phyloP scores from a whole-genome alignment of 1,140 invertebrate genomes.

The Odontomachus brunneus region DNA sequence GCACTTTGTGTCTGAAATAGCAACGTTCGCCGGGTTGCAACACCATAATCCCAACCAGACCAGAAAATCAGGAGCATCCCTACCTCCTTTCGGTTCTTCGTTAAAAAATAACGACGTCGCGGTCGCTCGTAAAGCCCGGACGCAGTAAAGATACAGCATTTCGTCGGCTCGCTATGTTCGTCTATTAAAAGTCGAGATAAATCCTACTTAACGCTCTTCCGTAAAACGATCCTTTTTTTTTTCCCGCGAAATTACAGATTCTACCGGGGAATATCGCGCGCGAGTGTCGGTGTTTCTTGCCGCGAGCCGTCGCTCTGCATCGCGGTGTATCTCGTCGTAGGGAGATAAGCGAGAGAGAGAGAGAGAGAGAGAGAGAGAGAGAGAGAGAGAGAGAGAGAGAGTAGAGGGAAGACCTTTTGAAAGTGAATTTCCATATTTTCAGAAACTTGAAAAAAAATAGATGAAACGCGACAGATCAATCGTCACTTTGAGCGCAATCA shows the following conservation, averaged over 20 bases:
- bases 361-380: no score
- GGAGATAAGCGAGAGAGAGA: no score
- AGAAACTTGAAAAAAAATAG: no score
- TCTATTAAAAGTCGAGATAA: neutral
- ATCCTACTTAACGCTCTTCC: neutral
- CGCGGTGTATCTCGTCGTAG: neutral
- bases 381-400: no score
- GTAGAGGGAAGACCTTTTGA: no score
- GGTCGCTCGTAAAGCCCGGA: constrained; percentile 4
- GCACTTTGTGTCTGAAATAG: constrained; percentile 61
- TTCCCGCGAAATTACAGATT: constrained; percentile 9
- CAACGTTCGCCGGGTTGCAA: constrained; percentile 42
- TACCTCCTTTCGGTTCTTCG: constrained; percentile 28
- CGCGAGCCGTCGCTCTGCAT: neutral
- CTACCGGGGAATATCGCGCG: neutral
- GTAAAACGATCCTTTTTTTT: neutral
- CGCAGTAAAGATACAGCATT: constrained; percentile 2
- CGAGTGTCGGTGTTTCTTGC: neutral
- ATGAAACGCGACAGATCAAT: no score
- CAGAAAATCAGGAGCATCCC: constrained; percentile 59
- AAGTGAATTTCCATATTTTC: no score
- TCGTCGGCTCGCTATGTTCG: neutral
- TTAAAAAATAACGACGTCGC: constrained; percentile 51
- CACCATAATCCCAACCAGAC: constrained; percentile 58
- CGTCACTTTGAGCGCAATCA: neutral